phyloP scores from a whole-genome alignment of 2,888 invertebrate genomes.

The Dryomyza anilis region DNA sequence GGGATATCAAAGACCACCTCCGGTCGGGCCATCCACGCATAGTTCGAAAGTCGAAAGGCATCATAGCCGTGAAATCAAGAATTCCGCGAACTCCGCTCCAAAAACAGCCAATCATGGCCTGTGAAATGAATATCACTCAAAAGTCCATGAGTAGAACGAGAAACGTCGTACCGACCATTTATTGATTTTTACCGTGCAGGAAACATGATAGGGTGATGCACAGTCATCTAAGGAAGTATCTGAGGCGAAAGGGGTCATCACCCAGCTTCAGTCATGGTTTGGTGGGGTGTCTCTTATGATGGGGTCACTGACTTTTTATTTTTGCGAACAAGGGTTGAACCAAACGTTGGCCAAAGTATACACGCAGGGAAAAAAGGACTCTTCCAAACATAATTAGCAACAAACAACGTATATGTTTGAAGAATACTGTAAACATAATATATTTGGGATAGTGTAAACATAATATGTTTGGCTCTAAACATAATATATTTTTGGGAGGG shows the following conservation, averaged over 20 bases:
- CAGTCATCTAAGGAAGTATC: background rate
- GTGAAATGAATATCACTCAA: slow-evolving; percentile 13
- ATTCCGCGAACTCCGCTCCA: background rate
- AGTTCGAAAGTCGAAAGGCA: slow-evolving; percentile 3
- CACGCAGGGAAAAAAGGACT: too few species aligned
- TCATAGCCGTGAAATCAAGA: background rate
- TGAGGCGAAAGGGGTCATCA: background rate
- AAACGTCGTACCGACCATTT: background rate
- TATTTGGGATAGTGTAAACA: too few species aligned
- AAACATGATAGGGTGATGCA: background rate
- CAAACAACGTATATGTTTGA: too few species aligned
- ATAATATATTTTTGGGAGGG: too few species aligned
- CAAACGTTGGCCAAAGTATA: background rate
- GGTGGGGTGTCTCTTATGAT: too few species aligned
- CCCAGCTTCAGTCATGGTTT: background rate
- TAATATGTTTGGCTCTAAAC: too few species aligned
- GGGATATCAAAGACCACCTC: slow-evolving; percentile 9
- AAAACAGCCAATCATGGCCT: slow-evolving; percentile 2
- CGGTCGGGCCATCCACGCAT: slow-evolving; percentile 9
- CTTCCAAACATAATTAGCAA: too few species aligned
- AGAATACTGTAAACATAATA: too few species aligned
- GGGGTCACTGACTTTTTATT: background rate
- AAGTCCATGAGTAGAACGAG: slow-evolving; percentile 2
- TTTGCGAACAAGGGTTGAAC: background rate
- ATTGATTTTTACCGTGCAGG: background rate